Evolutionary conservation across 2,113 vertebrate genomes (phyloP).

Genomic region (Hemicordylus capensis): DNA sequence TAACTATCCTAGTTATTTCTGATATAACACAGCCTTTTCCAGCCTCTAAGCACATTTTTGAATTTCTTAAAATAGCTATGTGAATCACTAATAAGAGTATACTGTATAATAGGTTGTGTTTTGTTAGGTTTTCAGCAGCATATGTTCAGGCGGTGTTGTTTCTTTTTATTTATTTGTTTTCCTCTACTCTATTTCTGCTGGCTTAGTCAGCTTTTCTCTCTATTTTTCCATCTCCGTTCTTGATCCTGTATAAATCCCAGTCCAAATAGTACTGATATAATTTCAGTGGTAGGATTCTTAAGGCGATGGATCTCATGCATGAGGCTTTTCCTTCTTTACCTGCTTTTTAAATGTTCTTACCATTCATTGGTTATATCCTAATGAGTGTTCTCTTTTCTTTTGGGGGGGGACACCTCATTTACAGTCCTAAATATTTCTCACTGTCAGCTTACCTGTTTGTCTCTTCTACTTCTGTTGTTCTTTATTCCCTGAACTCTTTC

Average conservation of each 20-base stretch:
- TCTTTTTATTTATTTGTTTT: constrained; percentile 22
- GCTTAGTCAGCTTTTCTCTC: not conserved
- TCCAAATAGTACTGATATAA: constrained; percentile 4
- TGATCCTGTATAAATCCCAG: constrained; percentile 10
- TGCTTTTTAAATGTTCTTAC: constrained; percentile 39
- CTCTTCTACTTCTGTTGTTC: constrained; percentile 30
- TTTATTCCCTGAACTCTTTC: constrained; percentile 64
- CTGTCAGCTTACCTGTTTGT: constrained; percentile 62
- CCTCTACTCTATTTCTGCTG: constrained; percentile 21
- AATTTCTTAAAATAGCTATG: constrained; percentile 12
- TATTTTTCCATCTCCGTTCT: constrained; percentile 10
- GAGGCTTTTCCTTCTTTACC: not conserved
- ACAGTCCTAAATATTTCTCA: constrained; percentile 58
- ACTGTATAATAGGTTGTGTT: constrained; percentile 19
- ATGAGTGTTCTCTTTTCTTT: constrained; percentile 52
- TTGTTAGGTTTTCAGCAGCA: constrained; percentile 1
- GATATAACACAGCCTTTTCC: not conserved
- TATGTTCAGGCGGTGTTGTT: not conserved
- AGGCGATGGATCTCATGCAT: not conserved
- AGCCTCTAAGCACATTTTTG: constrained; percentile 32
- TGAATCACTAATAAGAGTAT: constrained; percentile 13
- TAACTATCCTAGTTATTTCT: not conserved
- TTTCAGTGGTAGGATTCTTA: constrained; percentile 36
- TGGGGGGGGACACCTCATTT: constrained; percentile 51
- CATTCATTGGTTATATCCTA: constrained; percentile 37